Evolutionary conservation across 2,113 vertebrate genomes (phyloP), one percentile per base, ranked within the genome.

Genomic region (Festucalex cinctus): DNA sequence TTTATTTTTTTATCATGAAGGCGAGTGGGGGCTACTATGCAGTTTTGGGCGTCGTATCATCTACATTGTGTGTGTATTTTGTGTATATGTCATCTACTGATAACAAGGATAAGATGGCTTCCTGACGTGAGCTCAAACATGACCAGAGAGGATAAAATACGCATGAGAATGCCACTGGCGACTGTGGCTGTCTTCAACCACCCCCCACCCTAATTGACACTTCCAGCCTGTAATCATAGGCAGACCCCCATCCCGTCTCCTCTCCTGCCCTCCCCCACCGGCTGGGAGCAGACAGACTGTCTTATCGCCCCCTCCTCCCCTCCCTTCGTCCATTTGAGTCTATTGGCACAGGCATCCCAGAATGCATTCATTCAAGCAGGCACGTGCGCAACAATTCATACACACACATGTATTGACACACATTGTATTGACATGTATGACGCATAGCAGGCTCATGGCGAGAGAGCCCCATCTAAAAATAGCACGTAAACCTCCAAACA

Each of bases 211-310:
- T 12, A 36, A 61, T 39, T 22, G 56, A 82, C 84, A 86, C 79
- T 79, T 74, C 69, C 70, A 78, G 79, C 62, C 74, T 77, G 78
- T 84, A 84, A 86, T 87, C 79, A 79, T 17, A 73, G 71, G 80
- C 76, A 83, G 83, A 83, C 82, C 70, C 71, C 82, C 68, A 65
- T 48, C 70, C 75, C 2, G 71, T 46, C 66, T 61, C 62, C 70
- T 66, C 6, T 59, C 59, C 65, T 58, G 59, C 65, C 67, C 2
- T 56, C 65, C 65, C 70, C 78, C 66, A 70, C 81, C 67, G 59
- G 79, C 78, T 81, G 83, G 71, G 79, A 74, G 69, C 63, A 73
- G 59, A 71, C 89, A 80, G 83, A 87, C 85, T 81, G 80, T 80
- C 86, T 88, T 86, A 85, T 13, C 83, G 51, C 20, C 62, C 68